phyloP scores from a whole-genome alignment of 2,113 vertebrate species.

The Salvator merianae region DNA sequence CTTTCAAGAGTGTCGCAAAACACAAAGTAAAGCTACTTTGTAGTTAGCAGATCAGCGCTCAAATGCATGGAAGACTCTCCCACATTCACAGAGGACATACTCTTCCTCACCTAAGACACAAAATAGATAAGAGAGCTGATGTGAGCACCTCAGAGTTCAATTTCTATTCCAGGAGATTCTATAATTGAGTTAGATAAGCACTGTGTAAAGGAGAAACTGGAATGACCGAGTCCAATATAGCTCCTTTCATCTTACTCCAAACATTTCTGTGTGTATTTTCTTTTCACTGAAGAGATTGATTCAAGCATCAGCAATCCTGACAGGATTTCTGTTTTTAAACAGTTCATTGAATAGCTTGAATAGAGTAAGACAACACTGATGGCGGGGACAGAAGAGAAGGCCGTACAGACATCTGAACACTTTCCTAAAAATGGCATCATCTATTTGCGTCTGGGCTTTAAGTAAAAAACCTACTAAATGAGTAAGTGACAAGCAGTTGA shows the following conservation, averaged over 20 bases:
- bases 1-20: constrained; percentile 7
- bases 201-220: background rate
- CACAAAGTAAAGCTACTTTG: constrained; percentile 10
- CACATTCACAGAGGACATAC: background rate
- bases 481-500: background rate
- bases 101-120: background rate
- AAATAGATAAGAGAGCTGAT: background rate
- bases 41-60: constrained; percentile 19
- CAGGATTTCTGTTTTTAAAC: background rate
- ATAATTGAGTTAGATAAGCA: constrained; percentile 24
- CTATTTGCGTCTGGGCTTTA: background rate
- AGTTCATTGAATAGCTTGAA: background rate
- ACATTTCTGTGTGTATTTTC: background rate
- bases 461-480: background rate
- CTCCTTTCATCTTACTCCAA: constrained; percentile 8
- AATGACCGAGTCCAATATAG: constrained; percentile 1
- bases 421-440: background rate
- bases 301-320: background rate
- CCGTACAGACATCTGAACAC: background rate
- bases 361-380: background rate
- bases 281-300: constrained; percentile 6
- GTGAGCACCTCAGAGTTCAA: background rate
- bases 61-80: background rate
- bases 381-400: background rate
- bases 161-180: constrained; percentile 14